phyloP scores from a whole-genome alignment of 2,888 invertebrate genomes.

The Lycaena phlaeas region DNA sequence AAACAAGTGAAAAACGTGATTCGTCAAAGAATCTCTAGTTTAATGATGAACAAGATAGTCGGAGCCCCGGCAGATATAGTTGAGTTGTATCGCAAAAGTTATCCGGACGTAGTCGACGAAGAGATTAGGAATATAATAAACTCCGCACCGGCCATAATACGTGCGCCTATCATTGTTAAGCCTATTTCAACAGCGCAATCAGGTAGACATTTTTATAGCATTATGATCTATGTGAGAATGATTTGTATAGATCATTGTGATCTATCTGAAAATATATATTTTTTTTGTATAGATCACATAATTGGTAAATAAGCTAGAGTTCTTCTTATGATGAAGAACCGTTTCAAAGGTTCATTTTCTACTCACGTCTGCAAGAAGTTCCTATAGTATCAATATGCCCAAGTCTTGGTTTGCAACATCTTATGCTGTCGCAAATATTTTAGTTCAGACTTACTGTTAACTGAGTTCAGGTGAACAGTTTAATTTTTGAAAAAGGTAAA shows the following conservation, averaged over 20 bases:
- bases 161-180: neutral
- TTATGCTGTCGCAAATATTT: neutral
- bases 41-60: conserved; percentile 1
- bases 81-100: neutral
- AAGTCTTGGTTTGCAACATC: neutral
- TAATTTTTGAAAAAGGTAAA: too few relatives aligned
- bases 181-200: neutral
- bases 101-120: neutral
- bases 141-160: neutral
- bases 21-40: neutral
- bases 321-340: neutral
- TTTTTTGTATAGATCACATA: neutral
- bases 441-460: too few relatives aligned
- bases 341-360: too few relatives aligned
- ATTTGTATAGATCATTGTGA: neutral
- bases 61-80: neutral
- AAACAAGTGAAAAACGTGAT: neutral
- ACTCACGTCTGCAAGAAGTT: too few relatives aligned
- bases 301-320: neutral
- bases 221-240: too few relatives aligned
- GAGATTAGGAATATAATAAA: neutral
- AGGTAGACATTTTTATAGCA: neutral
- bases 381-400: too few relatives aligned
- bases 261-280: neutral
- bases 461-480: too few relatives aligned